Evolutionary conservation across 2,888 invertebrate species (phyloP), one percentile per base, ranked within the genome.

Genomic region (Meandrusa payeni): DNA sequence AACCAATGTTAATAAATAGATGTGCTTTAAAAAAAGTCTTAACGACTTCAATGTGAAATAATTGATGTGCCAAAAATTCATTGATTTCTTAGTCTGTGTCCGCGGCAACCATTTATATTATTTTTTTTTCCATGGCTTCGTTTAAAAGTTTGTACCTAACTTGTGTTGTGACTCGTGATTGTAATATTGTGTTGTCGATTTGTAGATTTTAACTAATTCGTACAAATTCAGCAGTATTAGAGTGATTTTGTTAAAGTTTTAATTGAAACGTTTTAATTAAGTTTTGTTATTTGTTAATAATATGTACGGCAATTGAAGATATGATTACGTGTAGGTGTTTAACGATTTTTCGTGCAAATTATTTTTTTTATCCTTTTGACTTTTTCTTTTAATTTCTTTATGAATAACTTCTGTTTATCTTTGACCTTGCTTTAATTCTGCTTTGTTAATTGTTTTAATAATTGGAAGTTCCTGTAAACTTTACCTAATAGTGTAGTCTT

Each of bases 221-320:
- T 87, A 86, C 87, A 87, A 86, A 87, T 81, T 76, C 76, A 76
- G 82, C 86, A 87, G 87, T 87, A 87, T 87, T 87, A 87, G 77
- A 81, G 85, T 86, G 86, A 86, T 87, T 87, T 85, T 85, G 85
- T 87, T 86, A 87, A 87, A 79, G 85, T 83, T 86, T 76, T 83
- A 76, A 82, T 76, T 76, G 78, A 79, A 61, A 73, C 59, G 74
- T 75, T 78, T 81, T 82, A 78, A 82, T 82, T 87, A 85, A 85
- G 82, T 86, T 77, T 80, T 82, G 83, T 86, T 86, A 80, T 81
- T 85, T 86, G 82, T 85, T 85, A 81, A 69, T 66, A 59, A 69
- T 64, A 62, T 69, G 65, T 67, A 53, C 57, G 68, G 59, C 64
- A 67, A 70, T 66, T 66, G 66, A 60, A 59, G 56, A 61, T 55